Evolutionary conservation across 2,113 vertebrate species (phyloP), one percentile per base, ranked within the genome.

Genomic region (Podilymbus podiceps): DNA sequence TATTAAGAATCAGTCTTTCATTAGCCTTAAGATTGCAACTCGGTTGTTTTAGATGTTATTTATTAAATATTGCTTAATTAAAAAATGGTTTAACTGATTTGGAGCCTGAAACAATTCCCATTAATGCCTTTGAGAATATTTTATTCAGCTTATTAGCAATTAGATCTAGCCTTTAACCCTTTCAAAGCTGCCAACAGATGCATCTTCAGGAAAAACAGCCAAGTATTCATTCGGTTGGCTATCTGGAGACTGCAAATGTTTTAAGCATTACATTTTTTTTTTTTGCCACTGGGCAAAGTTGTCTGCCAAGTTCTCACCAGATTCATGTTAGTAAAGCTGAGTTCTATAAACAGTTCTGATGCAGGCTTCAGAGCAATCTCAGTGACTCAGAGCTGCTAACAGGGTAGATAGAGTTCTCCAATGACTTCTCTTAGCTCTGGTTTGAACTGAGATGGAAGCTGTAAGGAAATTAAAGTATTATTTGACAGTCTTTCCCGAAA

Each of bases 51-150:
- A 94, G 38, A 49, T 69, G 75, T 42, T 93, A 79, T 90, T 96
- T 96, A 83, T 93, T 92, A 92, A 93, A 67, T 80, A 42, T 49
- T 38, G 38, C 50, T 96, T 92, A 95, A 96, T 95, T 97, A 89
- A 97, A 91, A 97, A 62, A 30, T 72, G 25, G 67, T 67, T 83
- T 91, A 80, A 92, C 75, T 73, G 46, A 92, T 90, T 85, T 96
- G 52, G 42, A 69, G 52, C 75, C 59, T 93, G 92, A 94, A 94
- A 93, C 55, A 59, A 71, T 93, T 88, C 59, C 47, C 44, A 20
- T 66, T 68, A 83, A 91, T 86, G 64, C 83, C 75, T 59, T 24
- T 86, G 90, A 74, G 72, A 81, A 67, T 81, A 63, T 74, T 90
- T 85, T 60, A 58, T 76, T 87, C 35, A 50, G 55, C 47, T 95